Evolutionary conservation across 2,888 invertebrate genomes (phyloP), one percentile per base, ranked within the genome.

Genomic region (Cordilura impudica): DNA sequence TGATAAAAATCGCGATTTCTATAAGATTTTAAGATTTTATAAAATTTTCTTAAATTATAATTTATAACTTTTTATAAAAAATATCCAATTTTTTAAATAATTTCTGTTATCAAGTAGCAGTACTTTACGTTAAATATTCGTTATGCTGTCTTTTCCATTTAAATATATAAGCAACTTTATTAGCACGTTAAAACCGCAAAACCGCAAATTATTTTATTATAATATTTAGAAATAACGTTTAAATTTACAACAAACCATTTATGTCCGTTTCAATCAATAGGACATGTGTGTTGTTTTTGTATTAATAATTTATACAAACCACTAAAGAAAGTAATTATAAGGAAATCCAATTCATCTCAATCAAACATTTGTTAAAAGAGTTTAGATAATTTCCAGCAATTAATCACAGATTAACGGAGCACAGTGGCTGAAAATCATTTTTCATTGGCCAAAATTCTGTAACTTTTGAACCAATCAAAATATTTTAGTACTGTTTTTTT

Each of bases 371-470:
- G 16, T 26, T 60, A 4, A n/a, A 29, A 49, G 2, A 49, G 19
- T 18, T 58, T 7, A 61, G 10, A 31, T 47, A 61, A 61, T 63
- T 72, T 72, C 63, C 72, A 63, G 26, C 23, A 63, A 72, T 72
- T 65, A 72, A 72, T 72, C 72, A 65, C 56, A 31, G 2, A 47
- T 47, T 14, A n/a, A 19, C 14, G 29, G n/a, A n/a, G n/a, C n/a
- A n/a, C n/a, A n/a, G n/a, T n/a, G n/a, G n/a, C n/a, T n/a, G n/a
- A n/a, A n/a, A n/a, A n/a, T n/a, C n/a, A n/a, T n/a, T n/a, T n/a
- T n/a, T n/a, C n/a, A n/a, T n/a, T n/a, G n/a, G n/a, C n/a, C n/a
- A n/a, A n/a, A n/a, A n/a, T n/a, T n/a, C n/a, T n/a, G n/a, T n/a
- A n/a, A n/a, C n/a, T n/a, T n/a, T n/a, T n/a, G n/a, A n/a, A n/a